phyloP scores from a whole-genome alignment of 2,113 vertebrate genomes.

The Nothocercus julius region DNA sequence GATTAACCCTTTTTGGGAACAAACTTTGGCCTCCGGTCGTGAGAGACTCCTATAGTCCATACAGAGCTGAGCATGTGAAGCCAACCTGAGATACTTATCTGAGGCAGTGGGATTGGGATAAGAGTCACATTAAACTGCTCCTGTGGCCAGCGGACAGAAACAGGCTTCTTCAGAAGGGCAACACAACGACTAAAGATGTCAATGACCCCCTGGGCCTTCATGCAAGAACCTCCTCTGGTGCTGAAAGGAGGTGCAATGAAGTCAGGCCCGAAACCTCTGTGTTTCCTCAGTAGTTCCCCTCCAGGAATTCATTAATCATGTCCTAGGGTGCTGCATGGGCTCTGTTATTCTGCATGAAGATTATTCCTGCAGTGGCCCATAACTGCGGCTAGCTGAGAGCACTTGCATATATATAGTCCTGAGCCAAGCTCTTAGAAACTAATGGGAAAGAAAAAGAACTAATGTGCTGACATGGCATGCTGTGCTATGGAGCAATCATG shows the following conservation, averaged over 20 bases:
- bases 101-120: background rate
- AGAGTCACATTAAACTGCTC: background rate
- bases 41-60: background rate
- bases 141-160: background rate
- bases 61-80: background rate
- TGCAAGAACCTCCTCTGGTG: background rate
- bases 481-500: background rate
- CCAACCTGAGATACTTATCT: background rate
- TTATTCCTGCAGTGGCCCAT: background rate
- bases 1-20: background rate
- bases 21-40: background rate
- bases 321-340: background rate
- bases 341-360: background rate
- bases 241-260: background rate
- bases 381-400: background rate
- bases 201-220: background rate
- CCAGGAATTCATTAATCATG: background rate
- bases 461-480: background rate
- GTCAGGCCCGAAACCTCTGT: background rate
- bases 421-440: constrained; percentile 31
- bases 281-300: background rate
- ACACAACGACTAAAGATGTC: background rate
- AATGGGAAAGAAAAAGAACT: constrained; percentile 25
- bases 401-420: background rate
- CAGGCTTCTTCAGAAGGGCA: background rate